These are phyloP conservation scores for Hypsopygia costalis DNA, from an alignment of 2,888 invertebrate genomes.

Conservation along the genomic window DNA sequence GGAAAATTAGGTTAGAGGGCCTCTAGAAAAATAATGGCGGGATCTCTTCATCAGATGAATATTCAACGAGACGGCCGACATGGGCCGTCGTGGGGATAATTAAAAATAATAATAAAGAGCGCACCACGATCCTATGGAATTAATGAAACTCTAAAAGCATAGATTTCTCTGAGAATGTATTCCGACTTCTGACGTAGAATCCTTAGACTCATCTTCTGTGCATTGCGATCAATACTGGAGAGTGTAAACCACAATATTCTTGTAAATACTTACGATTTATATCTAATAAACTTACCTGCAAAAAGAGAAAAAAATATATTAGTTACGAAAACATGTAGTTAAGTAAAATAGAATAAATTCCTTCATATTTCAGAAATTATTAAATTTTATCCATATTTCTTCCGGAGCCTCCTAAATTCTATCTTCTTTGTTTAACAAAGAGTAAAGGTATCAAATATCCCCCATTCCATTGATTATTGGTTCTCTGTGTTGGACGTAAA, in stretches of 20 bases:
- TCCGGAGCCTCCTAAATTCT: too few relatives aligned
- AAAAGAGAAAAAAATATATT: not conserved
- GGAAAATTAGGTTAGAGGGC: slow-evolving; percentile 58
- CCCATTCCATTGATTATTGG: not conserved
- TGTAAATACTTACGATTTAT: too few relatives aligned
- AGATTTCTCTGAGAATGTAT: slow-evolving; percentile 22
- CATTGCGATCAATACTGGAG: too few relatives aligned
- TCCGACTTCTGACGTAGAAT: too few relatives aligned
- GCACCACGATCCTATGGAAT: slow-evolving; percentile 33
- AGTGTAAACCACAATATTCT: too few relatives aligned
- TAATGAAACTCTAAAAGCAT: slow-evolving; percentile 31
- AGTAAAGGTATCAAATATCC: too few relatives aligned
- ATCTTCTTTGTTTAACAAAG: too few relatives aligned
- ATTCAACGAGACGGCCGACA: slow-evolving; percentile 48
- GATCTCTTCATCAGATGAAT: slow-evolving; percentile 54
- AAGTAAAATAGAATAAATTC: too few relatives aligned
- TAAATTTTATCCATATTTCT: too few relatives aligned
- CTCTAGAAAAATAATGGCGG: slow-evolving; percentile 58
- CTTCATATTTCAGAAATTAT: not conserved
- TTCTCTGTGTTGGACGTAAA: not conserved
- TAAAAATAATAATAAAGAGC: slow-evolving; percentile 60
- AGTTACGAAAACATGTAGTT: too few relatives aligned
- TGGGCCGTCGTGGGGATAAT: slow-evolving; percentile 42
- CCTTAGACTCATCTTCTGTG: too few relatives aligned
- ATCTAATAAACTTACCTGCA: slow-evolving; percentile 1